These are phyloP conservation scores for Chironomus tepperi DNA, from an alignment of 1,140 invertebrate species.

Conservation along the genomic window DNA sequence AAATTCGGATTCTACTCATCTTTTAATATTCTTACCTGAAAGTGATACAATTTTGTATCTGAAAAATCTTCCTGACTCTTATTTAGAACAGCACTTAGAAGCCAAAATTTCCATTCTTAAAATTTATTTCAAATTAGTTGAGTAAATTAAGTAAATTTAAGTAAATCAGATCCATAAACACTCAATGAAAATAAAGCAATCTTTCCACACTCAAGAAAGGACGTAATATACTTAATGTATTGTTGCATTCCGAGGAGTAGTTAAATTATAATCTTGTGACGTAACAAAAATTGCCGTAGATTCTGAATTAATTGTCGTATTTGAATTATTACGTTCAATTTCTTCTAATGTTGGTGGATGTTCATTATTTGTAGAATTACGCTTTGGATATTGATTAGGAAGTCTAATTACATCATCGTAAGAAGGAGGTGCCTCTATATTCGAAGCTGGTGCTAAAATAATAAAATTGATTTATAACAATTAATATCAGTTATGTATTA, in stretches of 20 bases:
- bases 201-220: background rate
- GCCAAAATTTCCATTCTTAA: no score
- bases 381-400: constrained; percentile 16
- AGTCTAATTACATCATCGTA: constrained; percentile 3
- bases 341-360: background rate
- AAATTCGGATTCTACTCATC: no score
- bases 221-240: background rate
- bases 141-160: no score
- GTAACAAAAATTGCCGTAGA: background rate
- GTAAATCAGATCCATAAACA: no score
- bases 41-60: no score
- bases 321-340: background rate
- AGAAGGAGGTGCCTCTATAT: background rate
- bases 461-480: background rate
- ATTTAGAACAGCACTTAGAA: no score
- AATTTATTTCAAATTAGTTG: no score
- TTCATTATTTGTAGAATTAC: background rate
- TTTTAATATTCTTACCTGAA: no score
- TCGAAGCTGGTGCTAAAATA: constrained; percentile 3
- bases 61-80: no score
- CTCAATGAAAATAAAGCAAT: no score
- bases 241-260: background rate
- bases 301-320: background rate
- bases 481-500: background rate
- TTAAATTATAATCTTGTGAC: no score